Percentiles rank a stretch among this genome's conserved stretches.
Evolutionary conservation across 1,140 invertebrate species (phyloP).

Genomic region (Mesaphorura yosii): DNA sequence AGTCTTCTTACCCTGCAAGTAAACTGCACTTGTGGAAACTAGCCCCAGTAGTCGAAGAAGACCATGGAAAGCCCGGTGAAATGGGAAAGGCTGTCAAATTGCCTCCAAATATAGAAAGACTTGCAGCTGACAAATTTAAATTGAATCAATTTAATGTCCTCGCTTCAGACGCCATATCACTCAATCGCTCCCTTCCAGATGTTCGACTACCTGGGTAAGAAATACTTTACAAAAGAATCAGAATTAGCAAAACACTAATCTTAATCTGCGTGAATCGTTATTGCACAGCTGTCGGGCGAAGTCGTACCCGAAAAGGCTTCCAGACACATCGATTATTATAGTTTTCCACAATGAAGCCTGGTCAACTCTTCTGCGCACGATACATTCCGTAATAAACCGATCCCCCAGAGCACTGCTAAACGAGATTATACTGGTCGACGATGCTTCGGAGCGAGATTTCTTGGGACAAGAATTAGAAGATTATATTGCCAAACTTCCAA

Average conservation of each 20-base stretch:
- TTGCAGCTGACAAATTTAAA: slow-evolving; percentile 91
- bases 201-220: slow-evolving; percentile 79
- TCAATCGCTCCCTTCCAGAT: slow-evolving; percentile 90
- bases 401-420: slow-evolving; percentile 74
- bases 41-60: slow-evolving; percentile 53
- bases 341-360: slow-evolving; percentile 98
- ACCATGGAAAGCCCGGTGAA: slow-evolving; percentile 67
- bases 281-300: slow-evolving; percentile 62
- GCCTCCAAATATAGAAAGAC: slow-evolving; percentile 63
- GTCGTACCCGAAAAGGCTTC: slow-evolving; percentile 59
- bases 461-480: slow-evolving; percentile 77
- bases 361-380: slow-evolving; percentile 85
- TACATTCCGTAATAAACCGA: slow-evolving; percentile 92
- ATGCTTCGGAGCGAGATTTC: slow-evolving; percentile 52
- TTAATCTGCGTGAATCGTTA: slow-evolving; percentile 21
- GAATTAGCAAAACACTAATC: neutral
- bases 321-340: slow-evolving; percentile 84
- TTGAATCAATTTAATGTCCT: slow-evolving; percentile 97
- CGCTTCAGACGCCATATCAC: slow-evolving; percentile 92
- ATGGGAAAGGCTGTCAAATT: slow-evolving; percentile 78
- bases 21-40: slow-evolving; percentile 58
- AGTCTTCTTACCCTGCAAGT: slow-evolving; percentile 25
- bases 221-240: neutral
- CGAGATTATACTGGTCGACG: slow-evolving; percentile 71
- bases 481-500: slow-evolving; percentile 72